Base-by-base conservation (phyloP, 53 echinoderm and acorn worm species). In the Hippasteria phrygiana region DNA sequence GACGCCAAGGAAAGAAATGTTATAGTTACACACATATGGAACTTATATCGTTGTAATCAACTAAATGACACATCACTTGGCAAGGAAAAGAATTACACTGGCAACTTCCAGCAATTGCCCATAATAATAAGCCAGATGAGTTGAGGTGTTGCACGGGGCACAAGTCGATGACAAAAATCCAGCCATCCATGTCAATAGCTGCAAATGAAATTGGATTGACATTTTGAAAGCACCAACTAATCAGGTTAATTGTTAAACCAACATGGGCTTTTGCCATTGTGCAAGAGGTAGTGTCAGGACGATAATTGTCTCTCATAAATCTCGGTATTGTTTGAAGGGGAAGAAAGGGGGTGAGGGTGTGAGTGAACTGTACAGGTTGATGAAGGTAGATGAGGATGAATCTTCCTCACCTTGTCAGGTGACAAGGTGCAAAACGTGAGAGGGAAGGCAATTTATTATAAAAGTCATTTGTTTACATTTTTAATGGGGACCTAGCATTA, bases 231-330 rank as follows among this genome's bases (percentile, higher is more conserved):
- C 51, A n/a, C 31, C 32, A 16, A 51, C 71, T 85, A 85, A 85
- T 85, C 70, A 70, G 53, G 54, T 70, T 85, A 85, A 85, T 85
- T 85, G 85, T 47, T 51, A 85, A 71, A 69, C 70, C 71, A 85
- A 85, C 85, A 85, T 13, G 3, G 78, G 78, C 75, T 46, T 47
- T 48, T 18, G 74, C 40, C 24, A 26, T 43, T 46, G 85, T 71
- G 47, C 47, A 20, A 35, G 20, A 34, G 38, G 42, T 41, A 16
- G 39, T n/a, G 20, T 6, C 42, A 4, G 3, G 26, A 10, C 67
- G 34, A 34, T 50, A 76, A 36, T 59, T 79, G 79, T 79, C 56
- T 62, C 43, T 79, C 55, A 42, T 79, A 79, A 79, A 79, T 66
- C 45, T 26, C 32, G 33, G 43, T 28, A 64, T 62, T 82, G 62